Base-by-base conservation (phyloP, 37 sponge, comb jelly and placozoan genomes). In the Agelas oroides region DNA sequence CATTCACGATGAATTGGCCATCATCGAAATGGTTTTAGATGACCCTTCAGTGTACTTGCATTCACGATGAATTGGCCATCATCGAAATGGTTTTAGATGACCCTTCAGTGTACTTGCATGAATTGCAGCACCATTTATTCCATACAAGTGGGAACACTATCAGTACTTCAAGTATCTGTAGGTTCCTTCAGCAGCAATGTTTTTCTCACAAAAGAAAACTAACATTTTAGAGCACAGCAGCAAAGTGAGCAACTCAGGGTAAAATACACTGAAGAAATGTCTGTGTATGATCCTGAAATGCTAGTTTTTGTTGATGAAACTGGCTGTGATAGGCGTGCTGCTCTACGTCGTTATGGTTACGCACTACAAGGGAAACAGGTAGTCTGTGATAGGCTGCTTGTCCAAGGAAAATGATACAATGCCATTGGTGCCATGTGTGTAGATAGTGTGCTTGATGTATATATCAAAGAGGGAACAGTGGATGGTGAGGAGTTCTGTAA, bases 301-400 rank as follows among this genome's bases (percentile, higher is more conserved):
- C 27, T 80, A 14, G 46, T 80, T 5, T 67, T 80, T 46, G 69
- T 68, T 25, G 80, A 80, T 68, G 80, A 80, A 80, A 68, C 80
- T 67, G 80, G 80, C 11, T 31, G 55, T 16, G 70, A 80, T 70
- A 66, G 33, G 40, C 70, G 68, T 13, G 15, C 20, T 8, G 18
- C 70, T 38, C 57, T 68, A 1, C 80, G 69, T 5, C 66, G 35
- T 6, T 77, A 37, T 77, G 78, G 78, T 0, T 62, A 77, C 61
- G 59, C 78, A 5, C 59, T 77, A 13, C 59, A 62, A 77, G 78
- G 78, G 21, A 75, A 56, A 75, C 75, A 36, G 1, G 65, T 70
- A 20, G n/a, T 56, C 8, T 28, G 21, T 31, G 70, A 80, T 16
- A 65, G 21, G 36, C 65, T 37, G 2, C 65, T 78, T 19, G 25